Evolutionary conservation across 2,113 vertebrate species (phyloP).

Genomic region (Thymallus thymallus): DNA sequence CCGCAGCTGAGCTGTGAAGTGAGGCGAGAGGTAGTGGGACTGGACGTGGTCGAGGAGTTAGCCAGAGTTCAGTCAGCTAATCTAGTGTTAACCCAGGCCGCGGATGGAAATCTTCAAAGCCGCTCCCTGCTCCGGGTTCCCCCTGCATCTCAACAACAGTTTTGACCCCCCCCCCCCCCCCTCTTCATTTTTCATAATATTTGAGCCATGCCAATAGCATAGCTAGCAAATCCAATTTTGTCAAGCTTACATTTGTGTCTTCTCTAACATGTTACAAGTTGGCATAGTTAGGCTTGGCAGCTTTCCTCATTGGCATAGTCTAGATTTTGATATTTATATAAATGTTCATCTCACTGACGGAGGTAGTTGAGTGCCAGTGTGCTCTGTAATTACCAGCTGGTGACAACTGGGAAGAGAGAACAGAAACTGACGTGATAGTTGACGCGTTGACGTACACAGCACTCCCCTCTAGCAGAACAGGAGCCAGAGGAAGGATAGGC

Average conservation of each 20-base stretch:
- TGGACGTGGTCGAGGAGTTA: constrained; percentile 35
- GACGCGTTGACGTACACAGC: neutral
- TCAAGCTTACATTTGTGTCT: neutral
- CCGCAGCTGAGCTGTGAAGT: constrained; percentile 29
- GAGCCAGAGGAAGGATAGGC: neutral
- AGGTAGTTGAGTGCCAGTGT: constrained; percentile 8
- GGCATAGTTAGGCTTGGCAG: neutral
- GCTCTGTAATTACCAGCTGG: constrained; percentile 30
- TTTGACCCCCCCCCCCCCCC: neutral
- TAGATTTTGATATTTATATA: neutral
- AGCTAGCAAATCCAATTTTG: neutral
- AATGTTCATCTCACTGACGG: neutral
- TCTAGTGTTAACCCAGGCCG: constrained; percentile 45
- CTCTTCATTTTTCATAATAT: neutral
- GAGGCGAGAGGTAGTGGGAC: constrained; percentile 21
- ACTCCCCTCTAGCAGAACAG: neutral
- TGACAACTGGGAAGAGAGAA: constrained; percentile 21
- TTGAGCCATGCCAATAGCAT: neutral
- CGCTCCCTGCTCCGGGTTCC: constrained; percentile 4
- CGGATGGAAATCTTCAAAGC: constrained; percentile 47
- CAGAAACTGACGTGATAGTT: constrained; percentile 16
- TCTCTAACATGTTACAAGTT: neutral
- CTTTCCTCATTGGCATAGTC: neutral
- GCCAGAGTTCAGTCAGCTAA: constrained; percentile 51
- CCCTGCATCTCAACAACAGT: neutral